phyloP scores from a whole-genome alignment of 2,888 invertebrate genomes.

The Notodonta dromedarius region DNA sequence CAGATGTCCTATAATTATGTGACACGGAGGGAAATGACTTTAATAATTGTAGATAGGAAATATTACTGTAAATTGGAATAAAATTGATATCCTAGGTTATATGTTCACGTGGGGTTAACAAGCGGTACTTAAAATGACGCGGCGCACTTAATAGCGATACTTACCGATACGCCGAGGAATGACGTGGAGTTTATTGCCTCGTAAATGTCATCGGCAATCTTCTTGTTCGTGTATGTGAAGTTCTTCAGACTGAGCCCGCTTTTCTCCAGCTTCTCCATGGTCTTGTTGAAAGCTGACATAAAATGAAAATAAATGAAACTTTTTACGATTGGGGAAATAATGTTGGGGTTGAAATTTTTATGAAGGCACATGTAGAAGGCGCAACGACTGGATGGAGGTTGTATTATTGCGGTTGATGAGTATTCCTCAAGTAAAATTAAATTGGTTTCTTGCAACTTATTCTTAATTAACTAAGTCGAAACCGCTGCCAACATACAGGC shows the following conservation, averaged over 20 bases:
- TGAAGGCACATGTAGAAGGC: neutral
- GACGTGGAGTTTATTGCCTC: conserved; percentile 99
- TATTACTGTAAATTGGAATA: neutral
- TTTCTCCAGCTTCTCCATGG: conserved; percentile 93
- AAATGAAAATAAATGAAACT: conserved; percentile 12
- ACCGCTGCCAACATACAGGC: too few relatives aligned
- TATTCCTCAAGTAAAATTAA: neutral
- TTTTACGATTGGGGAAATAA: conserved; percentile 1
- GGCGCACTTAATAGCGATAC: conserved; percentile 58
- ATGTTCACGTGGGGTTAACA: conserved; percentile 19
- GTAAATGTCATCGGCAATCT: conserved; percentile 97
- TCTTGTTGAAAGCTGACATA: conserved; percentile 95
- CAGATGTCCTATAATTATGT: too few relatives aligned
- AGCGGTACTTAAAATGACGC: conserved; percentile 16
- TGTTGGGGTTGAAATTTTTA: conserved; percentile 1
- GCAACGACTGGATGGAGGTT: neutral
- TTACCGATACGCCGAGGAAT: conserved; percentile 98
- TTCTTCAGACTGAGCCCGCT: conserved; percentile 94
- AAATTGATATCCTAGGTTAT: too few relatives aligned
- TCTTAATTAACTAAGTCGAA: neutral
- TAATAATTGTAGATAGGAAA: neutral
- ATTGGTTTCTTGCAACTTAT: neutral
- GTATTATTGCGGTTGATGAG: neutral
- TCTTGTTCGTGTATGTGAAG: conserved; percentile 97
- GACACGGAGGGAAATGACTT: too few relatives aligned